Conservation (phyloP, 2,113 vertebrate species). For the Phalacrocorax pelagicus region DNA sequence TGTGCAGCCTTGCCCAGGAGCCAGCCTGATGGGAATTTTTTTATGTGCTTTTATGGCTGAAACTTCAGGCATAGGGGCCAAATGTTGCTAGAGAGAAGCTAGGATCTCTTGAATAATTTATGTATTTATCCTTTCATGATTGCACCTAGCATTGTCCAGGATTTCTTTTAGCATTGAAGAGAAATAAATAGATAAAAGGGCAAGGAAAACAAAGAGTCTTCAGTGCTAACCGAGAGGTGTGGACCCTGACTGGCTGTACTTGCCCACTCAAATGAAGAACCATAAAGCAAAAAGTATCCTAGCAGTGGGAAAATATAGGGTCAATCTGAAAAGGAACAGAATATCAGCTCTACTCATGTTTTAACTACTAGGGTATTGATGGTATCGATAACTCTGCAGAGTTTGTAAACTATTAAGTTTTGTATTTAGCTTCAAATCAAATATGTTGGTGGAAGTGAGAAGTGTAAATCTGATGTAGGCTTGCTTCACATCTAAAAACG, state of each 20-base stretch:
- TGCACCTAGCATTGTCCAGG: neutral
- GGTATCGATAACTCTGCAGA: neutral
- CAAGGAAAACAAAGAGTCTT: neutral
- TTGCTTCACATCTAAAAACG: neutral
- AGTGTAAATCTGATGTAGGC: neutral
- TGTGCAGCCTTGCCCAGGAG: neutral
- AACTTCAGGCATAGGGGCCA: neutral
- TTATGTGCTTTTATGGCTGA: neutral
- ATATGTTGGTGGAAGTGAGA: neutral
- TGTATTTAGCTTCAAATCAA: neutral
- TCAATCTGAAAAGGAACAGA: neutral
- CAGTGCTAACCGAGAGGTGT: rapidly evolving
- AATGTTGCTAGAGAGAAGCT: neutral
- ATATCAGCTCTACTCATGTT: neutral
- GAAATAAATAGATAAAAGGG: neutral
- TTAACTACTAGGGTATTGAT: neutral
- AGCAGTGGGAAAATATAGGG: neutral
- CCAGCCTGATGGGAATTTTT: neutral
- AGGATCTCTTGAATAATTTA: neutral
- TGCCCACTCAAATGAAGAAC: neutral
- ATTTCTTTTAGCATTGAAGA: neutral
- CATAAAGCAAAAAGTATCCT: neutral
- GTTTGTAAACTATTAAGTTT: neutral
- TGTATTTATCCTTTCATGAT: neutral
- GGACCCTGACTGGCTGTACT: too few species aligned